A percentile compares a stretch with the other conserved stretches of the same genome.
Conservation (phyloP, 2,797 vertebrate genomes). For the Sebastes baramenuke region DNA sequence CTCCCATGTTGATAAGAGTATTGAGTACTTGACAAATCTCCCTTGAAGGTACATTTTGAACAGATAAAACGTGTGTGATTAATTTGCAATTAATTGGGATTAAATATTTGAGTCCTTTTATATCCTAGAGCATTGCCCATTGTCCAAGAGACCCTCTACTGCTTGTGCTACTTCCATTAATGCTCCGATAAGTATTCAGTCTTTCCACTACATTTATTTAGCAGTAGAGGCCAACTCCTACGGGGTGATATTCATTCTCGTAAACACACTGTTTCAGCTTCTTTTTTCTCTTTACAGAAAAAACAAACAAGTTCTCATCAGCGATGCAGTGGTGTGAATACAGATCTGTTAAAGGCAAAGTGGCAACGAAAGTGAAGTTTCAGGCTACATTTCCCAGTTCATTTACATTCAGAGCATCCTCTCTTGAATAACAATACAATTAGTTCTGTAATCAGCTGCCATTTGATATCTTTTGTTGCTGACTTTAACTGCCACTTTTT, state of each 20-base stretch:
- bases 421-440: conserved; percentile 26
- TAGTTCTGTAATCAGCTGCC: conserved; percentile 8
- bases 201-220: neutral
- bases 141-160: too few species aligned
- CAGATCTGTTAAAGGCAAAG: neutral
- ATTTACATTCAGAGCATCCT: conserved; percentile 10
- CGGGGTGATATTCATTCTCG: neutral
- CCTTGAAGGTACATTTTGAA: too few species aligned
- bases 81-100: too few species aligned
- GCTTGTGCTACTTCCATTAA: neutral
- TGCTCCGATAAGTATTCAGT: neutral
- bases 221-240: neutral
- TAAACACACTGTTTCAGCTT: neutral
- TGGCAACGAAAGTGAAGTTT: neutral
- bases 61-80: too few species aligned
- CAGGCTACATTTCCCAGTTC: neutral
- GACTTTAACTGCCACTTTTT: neutral
- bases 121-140: neutral
- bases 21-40: too few species aligned
- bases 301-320: neutral
- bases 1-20: too few species aligned
- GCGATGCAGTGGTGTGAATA: neutral
- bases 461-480: conserved; percentile 2
- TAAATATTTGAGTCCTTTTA: neutral
- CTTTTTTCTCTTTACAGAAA: neutral